Conservation (phyloP, 2,888 invertebrate species). For the Smittia aterrima region DNA sequence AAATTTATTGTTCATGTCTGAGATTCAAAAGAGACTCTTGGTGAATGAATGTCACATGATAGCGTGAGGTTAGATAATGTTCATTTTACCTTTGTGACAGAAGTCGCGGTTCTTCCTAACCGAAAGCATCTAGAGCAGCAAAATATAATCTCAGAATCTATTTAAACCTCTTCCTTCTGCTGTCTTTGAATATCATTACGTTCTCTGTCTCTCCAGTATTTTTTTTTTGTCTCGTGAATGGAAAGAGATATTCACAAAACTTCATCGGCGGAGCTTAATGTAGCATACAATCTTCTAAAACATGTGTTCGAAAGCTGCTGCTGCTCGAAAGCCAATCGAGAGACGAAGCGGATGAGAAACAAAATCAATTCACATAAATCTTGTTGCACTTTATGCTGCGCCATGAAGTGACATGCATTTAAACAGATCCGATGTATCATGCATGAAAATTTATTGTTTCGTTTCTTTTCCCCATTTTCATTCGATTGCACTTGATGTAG, state of each 20-base stretch:
- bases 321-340: neutral
- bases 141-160: neutral
- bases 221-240: neutral
- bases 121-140: too few species aligned
- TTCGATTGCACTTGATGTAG: neutral
- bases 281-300: neutral
- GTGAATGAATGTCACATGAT: too few species aligned
- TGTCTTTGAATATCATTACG: neutral
- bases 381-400: slow-evolving; percentile 22
- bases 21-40: too few species aligned
- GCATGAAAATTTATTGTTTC: slow-evolving; percentile 21
- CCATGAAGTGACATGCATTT: slow-evolving; percentile 16
- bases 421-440: slow-evolving; percentile 14
- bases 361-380: slow-evolving; percentile 34
- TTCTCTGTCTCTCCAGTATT: neutral
- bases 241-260: neutral
- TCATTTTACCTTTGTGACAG: too few species aligned
- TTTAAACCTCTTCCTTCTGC: slow-evolving; percentile 8
- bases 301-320: neutral
- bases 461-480: neutral
- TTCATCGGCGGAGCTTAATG: neutral
- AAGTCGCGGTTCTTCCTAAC: too few species aligned
- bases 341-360: neutral
- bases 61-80: too few species aligned
- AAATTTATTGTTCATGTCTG: too few species aligned